A percentile compares a stretch with the other conserved stretches of the same genome.
Evolutionary conservation across 2,113 vertebrate genomes (phyloP).

Genomic region (Lates calcarifer): DNA sequence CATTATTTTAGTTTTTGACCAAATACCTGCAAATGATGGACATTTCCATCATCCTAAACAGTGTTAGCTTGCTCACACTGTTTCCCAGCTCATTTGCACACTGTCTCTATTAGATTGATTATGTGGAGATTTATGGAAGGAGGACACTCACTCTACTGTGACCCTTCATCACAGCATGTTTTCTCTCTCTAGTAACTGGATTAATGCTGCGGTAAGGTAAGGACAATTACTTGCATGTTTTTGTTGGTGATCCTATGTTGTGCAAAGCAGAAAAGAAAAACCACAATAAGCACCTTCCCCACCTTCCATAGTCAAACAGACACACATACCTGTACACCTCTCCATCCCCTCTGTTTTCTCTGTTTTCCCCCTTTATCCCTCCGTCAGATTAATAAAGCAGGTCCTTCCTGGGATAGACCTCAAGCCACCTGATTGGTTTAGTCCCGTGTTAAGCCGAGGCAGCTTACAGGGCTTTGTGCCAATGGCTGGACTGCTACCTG

Average conservation of each 20-base stretch:
- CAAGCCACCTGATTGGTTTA: constrained; percentile 74
- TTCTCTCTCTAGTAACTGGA: constrained; percentile 25
- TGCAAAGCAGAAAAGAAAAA: not conserved
- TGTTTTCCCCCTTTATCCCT: constrained; percentile 35
- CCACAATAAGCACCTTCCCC: not conserved
- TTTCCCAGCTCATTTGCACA: not conserved
- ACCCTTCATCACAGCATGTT: constrained; percentile 27
- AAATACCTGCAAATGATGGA: no score
- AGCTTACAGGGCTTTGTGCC: constrained; percentile 69
- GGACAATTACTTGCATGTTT: not conserved
- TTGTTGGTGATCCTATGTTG: not conserved
- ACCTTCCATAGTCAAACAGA: not conserved
- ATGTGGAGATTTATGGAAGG: constrained; percentile 23
- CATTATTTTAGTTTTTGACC: no score
- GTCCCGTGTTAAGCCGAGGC: constrained; percentile 58
- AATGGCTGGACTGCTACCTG: constrained; percentile 46
- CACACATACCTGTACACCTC: not conserved
- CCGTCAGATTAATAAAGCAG: constrained; percentile 56
- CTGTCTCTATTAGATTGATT: constrained; percentile 13
- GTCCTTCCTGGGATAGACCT: constrained; percentile 50
- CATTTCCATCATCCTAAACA: not conserved
- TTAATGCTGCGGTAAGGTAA: not conserved
- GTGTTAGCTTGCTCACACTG: not conserved
- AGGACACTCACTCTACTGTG: not conserved
- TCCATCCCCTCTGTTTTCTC: constrained; percentile 10